Evolutionary conservation across 2,888 invertebrate genomes (phyloP).

Genomic region (Geophilus truncorum): DNA sequence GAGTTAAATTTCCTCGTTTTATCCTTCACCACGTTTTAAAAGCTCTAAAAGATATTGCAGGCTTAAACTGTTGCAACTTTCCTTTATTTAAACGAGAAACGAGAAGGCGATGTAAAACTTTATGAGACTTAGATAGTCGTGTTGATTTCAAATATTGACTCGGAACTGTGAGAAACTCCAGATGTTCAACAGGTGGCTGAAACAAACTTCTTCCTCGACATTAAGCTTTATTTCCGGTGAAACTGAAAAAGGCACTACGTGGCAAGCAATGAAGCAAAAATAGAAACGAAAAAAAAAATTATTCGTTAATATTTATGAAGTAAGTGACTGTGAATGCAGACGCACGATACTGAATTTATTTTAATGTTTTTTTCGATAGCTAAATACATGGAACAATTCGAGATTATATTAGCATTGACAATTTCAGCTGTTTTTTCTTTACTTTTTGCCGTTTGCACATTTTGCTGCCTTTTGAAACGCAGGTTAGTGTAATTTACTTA

Average conservation of each 20-base stretch:
- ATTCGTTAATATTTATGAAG: neutral
- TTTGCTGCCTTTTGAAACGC: neutral
- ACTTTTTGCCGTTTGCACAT: neutral
- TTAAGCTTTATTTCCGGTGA: neutral
- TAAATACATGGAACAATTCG: neutral
- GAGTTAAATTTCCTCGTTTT: neutral
- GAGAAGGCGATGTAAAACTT: neutral
- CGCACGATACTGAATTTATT: neutral
- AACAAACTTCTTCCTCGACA: neutral
- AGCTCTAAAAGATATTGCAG: neutral
- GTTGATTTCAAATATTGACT: constrained; percentile 1
- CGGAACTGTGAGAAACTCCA: neutral
- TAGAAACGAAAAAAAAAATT: neutral
- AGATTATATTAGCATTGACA: neutral
- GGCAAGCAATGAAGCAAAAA: neutral
- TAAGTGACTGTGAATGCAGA: neutral
- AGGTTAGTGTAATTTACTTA: neutral
- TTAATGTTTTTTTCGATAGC: neutral
- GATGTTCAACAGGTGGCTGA: constrained; percentile 14
- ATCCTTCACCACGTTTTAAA: too few relatives aligned
- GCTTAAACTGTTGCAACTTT: neutral
- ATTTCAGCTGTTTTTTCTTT: neutral
- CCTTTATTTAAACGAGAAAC: neutral
- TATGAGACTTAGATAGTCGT: neutral
- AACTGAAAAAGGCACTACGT: neutral